Conservation (phyloP, 2,797 vertebrate species). For the Alosa sapidissima region DNA sequence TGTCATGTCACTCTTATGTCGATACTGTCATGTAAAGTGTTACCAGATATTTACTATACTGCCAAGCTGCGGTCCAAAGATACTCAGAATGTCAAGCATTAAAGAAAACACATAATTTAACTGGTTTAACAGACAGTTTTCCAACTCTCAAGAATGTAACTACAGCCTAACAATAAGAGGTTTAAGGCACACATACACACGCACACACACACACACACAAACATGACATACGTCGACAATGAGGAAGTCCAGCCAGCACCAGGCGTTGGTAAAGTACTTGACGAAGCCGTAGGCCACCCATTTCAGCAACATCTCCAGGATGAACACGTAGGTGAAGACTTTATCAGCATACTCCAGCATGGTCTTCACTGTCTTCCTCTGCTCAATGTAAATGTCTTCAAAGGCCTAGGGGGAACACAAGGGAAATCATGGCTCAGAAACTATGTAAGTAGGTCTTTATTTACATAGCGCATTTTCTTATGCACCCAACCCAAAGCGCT, state of each 20-base stretch:
- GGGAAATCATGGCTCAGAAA: background rate
- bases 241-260: constrained; percentile 98
- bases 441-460: too few species aligned
- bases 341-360: constrained; percentile 95
- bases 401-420: constrained; percentile 78
- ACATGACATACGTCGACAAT: constrained; percentile 93
- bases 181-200: constrained; percentile 32
- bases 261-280: constrained; percentile 97
- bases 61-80: background rate
- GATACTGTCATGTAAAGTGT: too few species aligned
- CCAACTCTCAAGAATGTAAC: too few species aligned
- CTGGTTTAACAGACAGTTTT: background rate
- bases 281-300: constrained; percentile 98
- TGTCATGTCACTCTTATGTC: too few species aligned
- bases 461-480: too few species aligned
- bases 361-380: constrained; percentile 89
- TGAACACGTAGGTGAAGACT: constrained; percentile 97
- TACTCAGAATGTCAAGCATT: background rate
- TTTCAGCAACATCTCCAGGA: constrained; percentile 97
- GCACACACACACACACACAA: constrained; percentile 54
- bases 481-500: too few species aligned
- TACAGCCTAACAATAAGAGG: background rate
- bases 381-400: constrained; percentile 96
- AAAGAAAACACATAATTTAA: background rate
- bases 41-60: constrained; percentile 32